Conservation (phyloP, 2,797 vertebrate species). For the Adelosebastes latens region DNA sequence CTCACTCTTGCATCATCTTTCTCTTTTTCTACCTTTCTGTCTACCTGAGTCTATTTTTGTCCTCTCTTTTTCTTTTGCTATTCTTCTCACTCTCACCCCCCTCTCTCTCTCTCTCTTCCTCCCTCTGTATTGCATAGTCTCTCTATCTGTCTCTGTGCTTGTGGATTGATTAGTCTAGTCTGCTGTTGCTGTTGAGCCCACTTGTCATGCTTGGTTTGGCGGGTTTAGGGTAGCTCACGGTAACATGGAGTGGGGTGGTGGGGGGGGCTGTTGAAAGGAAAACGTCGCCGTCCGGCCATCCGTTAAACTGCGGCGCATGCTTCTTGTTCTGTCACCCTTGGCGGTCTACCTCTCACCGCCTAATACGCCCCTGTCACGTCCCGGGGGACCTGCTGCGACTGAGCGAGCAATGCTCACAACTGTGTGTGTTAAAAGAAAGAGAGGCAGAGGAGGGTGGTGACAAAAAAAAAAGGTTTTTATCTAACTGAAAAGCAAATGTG, state of each 20-base stretch:
- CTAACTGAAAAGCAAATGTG: not conserved
- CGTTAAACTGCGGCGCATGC: conserved; percentile 43
- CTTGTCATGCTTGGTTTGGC: conserved; percentile 50
- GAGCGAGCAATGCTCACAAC: conserved; percentile 44
- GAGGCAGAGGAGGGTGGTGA: not conserved
- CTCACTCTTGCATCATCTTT: conserved; percentile 51
- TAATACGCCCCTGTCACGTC: conserved; percentile 55
- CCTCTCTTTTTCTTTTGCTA: not conserved
- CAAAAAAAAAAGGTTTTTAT: not conserved
- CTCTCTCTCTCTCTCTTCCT: not conserved
- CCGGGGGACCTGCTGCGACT: conserved; percentile 21
- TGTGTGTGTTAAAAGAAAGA: conserved; percentile 3
- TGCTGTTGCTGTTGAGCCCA: conserved; percentile 28
- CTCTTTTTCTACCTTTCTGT: conserved; percentile 22
- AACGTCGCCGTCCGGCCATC: conserved; percentile 35
- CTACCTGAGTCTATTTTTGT: conserved; percentile 47
- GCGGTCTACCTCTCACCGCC: conserved; percentile 50
- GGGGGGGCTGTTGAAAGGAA: conserved; percentile 13
- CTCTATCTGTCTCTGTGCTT: conserved; percentile 3
- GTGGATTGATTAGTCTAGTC: conserved; percentile 44
- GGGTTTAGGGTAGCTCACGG: conserved; percentile 37
- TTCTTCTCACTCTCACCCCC: not conserved
- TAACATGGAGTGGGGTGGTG: conserved; percentile 3
- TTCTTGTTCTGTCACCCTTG: conserved; percentile 62
- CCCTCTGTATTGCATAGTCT: not conserved